Evolutionary conservation across 2,888 invertebrate species (phyloP), one percentile per base, ranked within the genome.

Genomic region (Spialia ferax): DNA sequence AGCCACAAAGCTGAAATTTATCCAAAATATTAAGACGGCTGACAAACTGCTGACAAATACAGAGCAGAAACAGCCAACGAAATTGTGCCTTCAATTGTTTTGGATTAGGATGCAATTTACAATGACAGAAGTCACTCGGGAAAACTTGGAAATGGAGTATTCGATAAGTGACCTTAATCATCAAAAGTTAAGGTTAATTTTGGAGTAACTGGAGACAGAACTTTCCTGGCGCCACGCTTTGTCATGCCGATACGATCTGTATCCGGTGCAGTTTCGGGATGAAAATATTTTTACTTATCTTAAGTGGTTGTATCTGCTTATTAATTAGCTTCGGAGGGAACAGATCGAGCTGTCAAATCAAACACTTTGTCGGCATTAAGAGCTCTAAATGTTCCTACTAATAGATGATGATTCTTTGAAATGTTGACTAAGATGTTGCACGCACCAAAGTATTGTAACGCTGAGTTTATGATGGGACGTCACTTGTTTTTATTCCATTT

Each of bases 251-350:
- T 93, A 87, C 84, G 77, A 93, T 93, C 93, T 89, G 87, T 89
- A 89, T 93, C 93, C 93, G 93, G 91, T 91, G 90, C 86, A 87
- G 90, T 90, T 93, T 93, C 84, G 88, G 92, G 92, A 91, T 91
- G 92, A 91, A 93, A 93, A 92, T 91, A 92, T 93, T 93, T 91
- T 90, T 87, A 91, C 89, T 92, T 92, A 93, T 93, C 93, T 91
- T 91, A 93, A 93, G 93, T 93, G 93, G 91, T 88, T 93, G 92
- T 92, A 93, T 93, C 93, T 93, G 92, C 86, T 93, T 92, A 93
- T 93, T 93, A 93, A 93, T 93, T 93, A 93, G 86, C 84, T 85
- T 86, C 84, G 80, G 85, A 83, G 81, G 86, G 88, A 86, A 88
- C 87, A 88, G 82, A 86, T 86, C 78, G 85, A 85, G 89, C 93